Evolutionary conservation across 2,797 vertebrate species (phyloP), one percentile per base, ranked within the genome.

Genomic region (Peromyscus aztecus): DNA sequence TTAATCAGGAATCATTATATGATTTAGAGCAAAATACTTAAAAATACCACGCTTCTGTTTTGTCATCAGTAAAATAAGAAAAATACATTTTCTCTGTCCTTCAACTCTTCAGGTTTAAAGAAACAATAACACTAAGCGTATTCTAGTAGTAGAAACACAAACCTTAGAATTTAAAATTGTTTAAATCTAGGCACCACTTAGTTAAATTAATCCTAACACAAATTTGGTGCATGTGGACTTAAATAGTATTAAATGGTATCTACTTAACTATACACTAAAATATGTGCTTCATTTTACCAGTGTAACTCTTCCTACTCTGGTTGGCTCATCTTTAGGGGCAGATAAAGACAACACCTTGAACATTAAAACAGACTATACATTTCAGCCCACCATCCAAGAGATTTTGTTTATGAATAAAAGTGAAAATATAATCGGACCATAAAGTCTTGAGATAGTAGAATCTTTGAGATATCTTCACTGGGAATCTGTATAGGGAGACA

Each of bases 11-110:
- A 34, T 96, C 71, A 92, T 95, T 96, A 85, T 89, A 55, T 95
- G 69, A 81, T 57, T 97, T 96, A 92, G 82, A 96, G 96, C 88
- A 96, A 96, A 92, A 92, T 94, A 91, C 89, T 97, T 69, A 94
- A 95, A 95, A 83, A 37, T 87, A 67, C 37, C 43, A 93, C 80
- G 52, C 71, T 94, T 71, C 55, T 94, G 29, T 93, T 95, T 93
- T 37, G 91, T 91, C 83, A 91, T 81, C 78, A 90, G 69, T 87
- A 81, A 89, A 76, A 24, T 76, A 86, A 77, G 82, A 94, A 96
- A 93, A 89, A 90, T 71, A 49, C 3, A 83, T 96, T 97, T 43
- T 84, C 4, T 92, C 11, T 94, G 76, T 81, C 52, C 27, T 91
- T 96, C 46, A 93, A 91, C 46, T 94, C 59, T 92, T 91, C 40